These are phyloP conservation scores for Protomyctophum bolini DNA, from an alignment of 2,113 vertebrate species.

Conservation along the genomic window DNA sequence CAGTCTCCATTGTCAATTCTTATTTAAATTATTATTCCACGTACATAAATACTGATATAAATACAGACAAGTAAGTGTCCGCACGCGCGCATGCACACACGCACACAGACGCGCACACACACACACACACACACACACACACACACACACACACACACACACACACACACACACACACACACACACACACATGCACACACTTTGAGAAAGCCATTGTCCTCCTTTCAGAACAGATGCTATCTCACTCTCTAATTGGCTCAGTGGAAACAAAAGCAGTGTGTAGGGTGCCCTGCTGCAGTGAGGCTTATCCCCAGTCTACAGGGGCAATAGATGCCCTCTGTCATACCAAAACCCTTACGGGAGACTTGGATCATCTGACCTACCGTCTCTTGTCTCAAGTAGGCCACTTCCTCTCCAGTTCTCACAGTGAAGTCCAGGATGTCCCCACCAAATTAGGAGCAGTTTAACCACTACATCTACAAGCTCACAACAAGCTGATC, in stretches of 20 bases:
- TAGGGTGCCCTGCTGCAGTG: slow-evolving; percentile 67
- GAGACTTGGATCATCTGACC: slow-evolving; percentile 57
- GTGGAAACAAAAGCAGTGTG: slow-evolving; percentile 77
- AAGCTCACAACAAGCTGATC: too few relatives aligned
- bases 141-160: slow-evolving; percentile 25
- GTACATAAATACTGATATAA: slow-evolving; percentile 42
- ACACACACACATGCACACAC: slow-evolving; percentile 30
- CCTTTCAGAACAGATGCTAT: slow-evolving; percentile 75
- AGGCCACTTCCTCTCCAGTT: slow-evolving; percentile 58
- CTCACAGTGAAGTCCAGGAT: background rate
- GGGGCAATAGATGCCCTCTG: slow-evolving; percentile 57
- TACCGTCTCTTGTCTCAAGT: slow-evolving; percentile 55
- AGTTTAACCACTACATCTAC: background rate
- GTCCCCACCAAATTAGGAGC: too few relatives aligned
- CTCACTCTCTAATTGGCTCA: slow-evolving; percentile 76
- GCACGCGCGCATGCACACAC: slow-evolving; percentile 19
- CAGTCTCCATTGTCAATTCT: slow-evolving; percentile 46
- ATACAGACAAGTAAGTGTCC: slow-evolving; percentile 20
- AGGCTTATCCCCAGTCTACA: slow-evolving; percentile 47
- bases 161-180: background rate
- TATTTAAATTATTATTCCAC: slow-evolving; percentile 52
- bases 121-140: slow-evolving; percentile 49
- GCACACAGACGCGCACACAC: slow-evolving; percentile 51
- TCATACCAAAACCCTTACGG: slow-evolving; percentile 27
- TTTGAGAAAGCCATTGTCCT: slow-evolving; percentile 76